A percentile compares a stretch with the other conserved stretches of the same genome.
Evolutionary conservation across 2,797 vertebrate genomes (phyloP).

Genomic region (Amazona finschi): DNA sequence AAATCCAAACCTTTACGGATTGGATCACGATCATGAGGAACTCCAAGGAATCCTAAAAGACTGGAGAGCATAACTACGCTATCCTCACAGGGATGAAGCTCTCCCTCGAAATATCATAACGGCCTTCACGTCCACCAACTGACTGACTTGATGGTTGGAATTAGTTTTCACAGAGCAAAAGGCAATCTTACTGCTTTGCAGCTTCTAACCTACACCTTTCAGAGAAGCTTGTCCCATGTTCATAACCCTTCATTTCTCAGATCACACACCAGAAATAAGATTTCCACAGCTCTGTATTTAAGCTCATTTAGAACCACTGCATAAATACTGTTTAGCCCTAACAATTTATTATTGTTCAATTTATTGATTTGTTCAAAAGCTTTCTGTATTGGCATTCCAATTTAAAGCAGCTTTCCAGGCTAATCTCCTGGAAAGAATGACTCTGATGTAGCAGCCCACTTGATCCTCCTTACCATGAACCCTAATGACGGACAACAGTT

Average conservation of each 20-base stretch:
- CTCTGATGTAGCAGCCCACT: neutral
- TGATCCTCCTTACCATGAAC: neutral
- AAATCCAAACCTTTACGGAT: neutral
- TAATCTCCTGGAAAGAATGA: constrained; percentile 11
- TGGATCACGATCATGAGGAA: neutral
- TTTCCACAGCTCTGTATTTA: neutral
- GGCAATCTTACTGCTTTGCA: neutral
- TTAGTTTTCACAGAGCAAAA: neutral
- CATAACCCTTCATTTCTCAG: neutral
- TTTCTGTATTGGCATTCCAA: constrained; percentile 40
- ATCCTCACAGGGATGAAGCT: neutral
- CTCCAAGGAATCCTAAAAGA: neutral
- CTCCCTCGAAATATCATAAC: neutral
- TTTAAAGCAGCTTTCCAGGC: constrained; percentile 12
- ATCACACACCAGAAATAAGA: neutral
- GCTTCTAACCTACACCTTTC: neutral
- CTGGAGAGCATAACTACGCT: neutral
- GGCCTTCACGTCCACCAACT: neutral
- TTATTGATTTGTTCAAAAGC: constrained; percentile 44
- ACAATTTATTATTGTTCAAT: constrained; percentile 33
- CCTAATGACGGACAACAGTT: neutral
- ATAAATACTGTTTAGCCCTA: constrained; percentile 1
- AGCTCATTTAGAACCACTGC: neutral
- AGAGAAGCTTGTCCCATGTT: neutral
- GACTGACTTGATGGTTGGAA: neutral